phyloP scores from a whole-genome alignment of 2,797 vertebrate genomes.

The Spatula versicolor region DNA sequence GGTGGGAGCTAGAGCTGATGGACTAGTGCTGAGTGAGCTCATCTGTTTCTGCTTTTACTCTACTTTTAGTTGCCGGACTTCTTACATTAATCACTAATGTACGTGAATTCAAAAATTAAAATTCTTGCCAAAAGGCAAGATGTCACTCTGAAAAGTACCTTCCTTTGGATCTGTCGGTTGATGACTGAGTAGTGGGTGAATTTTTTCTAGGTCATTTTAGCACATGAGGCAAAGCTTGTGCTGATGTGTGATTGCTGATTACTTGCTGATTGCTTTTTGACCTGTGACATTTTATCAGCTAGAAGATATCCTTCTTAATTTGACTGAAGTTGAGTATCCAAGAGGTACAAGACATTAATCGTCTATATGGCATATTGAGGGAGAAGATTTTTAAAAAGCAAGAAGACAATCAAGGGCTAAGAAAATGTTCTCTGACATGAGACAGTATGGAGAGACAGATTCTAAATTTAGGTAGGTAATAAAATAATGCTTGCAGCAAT shows the following conservation, averaged over 20 bases:
- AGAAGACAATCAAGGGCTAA: neutral
- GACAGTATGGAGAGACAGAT: neutral
- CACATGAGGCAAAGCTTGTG: neutral
- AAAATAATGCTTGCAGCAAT: slow-evolving; percentile 1
- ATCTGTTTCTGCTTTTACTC: slow-evolving; percentile 2
- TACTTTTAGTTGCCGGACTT: neutral
- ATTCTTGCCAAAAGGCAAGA: slow-evolving; percentile 39
- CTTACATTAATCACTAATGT: neutral
- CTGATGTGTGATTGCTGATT: neutral
- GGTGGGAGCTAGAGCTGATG: neutral
- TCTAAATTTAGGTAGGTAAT: slow-evolving; percentile 16
- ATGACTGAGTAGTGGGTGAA: neutral
- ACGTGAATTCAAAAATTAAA: neutral
- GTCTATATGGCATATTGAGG: neutral
- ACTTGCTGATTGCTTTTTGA: neutral
- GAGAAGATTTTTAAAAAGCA: neutral
- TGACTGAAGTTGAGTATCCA: neutral
- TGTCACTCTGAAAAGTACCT: slow-evolving; percentile 1
- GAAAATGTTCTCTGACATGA: neutral
- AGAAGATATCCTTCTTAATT: neutral
- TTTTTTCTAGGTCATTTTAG: slow-evolving; percentile 49
- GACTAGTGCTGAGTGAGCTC: neutral
- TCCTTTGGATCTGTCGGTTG: slow-evolving; percentile 29
- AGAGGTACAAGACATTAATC: neutral
- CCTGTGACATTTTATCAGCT: neutral